A percentile compares a stretch with the other conserved stretches of the same genome.
Conservation (phyloP, 2,888 invertebrate species). For the Steromphala cineraria region DNA sequence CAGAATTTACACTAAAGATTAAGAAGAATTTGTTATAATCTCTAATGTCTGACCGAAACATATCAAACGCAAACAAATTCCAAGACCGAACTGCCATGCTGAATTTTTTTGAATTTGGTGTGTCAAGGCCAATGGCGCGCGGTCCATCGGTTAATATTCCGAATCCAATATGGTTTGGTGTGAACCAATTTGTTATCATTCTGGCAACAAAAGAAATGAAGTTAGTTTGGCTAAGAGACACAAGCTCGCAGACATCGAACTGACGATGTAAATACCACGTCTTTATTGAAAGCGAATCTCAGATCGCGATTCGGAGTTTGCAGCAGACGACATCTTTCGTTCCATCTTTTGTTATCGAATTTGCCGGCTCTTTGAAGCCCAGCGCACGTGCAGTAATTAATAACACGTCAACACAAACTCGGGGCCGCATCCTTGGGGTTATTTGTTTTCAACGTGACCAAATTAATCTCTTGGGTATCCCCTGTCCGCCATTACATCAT, state of each 20-base stretch:
- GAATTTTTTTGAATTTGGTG: too few relatives aligned
- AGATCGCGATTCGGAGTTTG: neutral
- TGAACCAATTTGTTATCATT: neutral
- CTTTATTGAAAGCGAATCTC: constrained; percentile 1
- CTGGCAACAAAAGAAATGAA: neutral
- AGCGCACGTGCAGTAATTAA: constrained; percentile 1
- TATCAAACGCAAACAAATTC: too few relatives aligned
- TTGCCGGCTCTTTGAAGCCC: neutral
- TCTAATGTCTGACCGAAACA: too few relatives aligned
- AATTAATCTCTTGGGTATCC: constrained; percentile 16
- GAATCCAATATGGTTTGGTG: neutral
- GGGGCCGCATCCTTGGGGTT: neutral
- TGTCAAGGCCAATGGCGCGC: neutral
- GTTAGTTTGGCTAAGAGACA: neutral
- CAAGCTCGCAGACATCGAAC: neutral
- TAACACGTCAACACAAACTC: neutral
- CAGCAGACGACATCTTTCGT: neutral
- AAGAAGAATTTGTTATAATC: too few relatives aligned
- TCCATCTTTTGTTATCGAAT: constrained; percentile 17
- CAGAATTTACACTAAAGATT: too few relatives aligned
- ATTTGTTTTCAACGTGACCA: constrained; percentile 12
- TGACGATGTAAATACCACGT: neutral
- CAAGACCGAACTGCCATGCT: too few relatives aligned
- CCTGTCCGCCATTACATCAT: constrained; percentile 3
- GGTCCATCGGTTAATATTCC: neutral